Evolutionary conservation across 1,140 invertebrate genomes (phyloP).

Genomic region (Antheraea mylitta): DNA sequence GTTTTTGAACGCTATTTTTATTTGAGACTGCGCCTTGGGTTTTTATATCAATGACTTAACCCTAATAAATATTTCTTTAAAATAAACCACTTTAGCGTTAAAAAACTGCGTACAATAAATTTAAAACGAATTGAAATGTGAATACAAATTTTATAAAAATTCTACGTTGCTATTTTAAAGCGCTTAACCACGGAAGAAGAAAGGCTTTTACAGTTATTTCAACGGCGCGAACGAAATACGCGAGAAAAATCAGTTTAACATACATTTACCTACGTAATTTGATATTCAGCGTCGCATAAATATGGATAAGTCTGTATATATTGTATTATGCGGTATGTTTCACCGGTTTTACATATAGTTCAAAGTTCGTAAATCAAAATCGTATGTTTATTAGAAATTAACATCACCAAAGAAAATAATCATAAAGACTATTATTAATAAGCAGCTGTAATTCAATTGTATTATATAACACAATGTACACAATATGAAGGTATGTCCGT

Average conservation of each 20-base stretch:
- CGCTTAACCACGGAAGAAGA: not conserved
- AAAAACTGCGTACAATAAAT: not conserved
- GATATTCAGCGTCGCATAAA: constrained; percentile 7
- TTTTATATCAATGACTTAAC: no score
- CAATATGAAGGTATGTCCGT: no score
- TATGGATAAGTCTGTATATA: not conserved
- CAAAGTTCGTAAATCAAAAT: no score
- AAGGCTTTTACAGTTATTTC: not conserved
- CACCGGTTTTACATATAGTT: no score
- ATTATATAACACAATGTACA: no score
- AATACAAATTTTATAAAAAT: not conserved
- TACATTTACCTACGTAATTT: constrained; percentile 8
- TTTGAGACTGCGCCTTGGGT: no score
- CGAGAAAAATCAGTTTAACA: constrained; percentile 9
- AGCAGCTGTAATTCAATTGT: no score
- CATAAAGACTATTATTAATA: no score
- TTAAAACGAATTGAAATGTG: not conserved
- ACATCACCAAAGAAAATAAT: no score
- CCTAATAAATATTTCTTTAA: not conserved
- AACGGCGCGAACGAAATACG: not conserved
- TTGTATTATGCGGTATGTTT: not conserved
- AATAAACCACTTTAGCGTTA: not conserved
- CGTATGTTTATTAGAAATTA: no score
- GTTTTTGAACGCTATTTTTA: no score
- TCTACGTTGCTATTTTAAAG: not conserved